Evolutionary conservation across 2,888 invertebrate genomes (phyloP).

Genomic region (Coenonympha arcania): DNA sequence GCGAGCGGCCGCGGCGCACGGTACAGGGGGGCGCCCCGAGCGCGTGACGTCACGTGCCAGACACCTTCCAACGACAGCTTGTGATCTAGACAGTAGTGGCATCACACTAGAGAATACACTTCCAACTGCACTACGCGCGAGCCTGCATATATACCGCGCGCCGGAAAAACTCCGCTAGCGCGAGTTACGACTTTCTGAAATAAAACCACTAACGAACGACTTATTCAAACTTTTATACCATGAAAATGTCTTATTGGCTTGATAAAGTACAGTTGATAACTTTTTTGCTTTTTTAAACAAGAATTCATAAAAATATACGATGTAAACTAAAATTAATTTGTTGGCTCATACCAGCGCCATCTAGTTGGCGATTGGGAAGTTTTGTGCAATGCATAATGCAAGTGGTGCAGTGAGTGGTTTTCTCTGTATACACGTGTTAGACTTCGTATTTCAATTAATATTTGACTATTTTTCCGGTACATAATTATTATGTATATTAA

Average conservation of each 20-base stretch:
- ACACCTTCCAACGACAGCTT: conserved; percentile 76
- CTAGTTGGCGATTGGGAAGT: background rate
- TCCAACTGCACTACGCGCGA: conserved; percentile 36
- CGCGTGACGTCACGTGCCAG: conserved; percentile 79
- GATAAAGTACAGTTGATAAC: background rate
- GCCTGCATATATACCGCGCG: conserved; percentile 37
- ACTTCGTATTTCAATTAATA: too few relatives aligned
- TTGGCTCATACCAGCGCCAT: background rate
- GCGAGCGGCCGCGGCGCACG: conserved; percentile 75
- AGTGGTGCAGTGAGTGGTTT: background rate
- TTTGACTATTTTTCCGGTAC: too few relatives aligned
- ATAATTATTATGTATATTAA: too few relatives aligned
- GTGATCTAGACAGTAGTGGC: conserved; percentile 78
- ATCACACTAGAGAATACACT: conserved; percentile 80
- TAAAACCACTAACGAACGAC: background rate
- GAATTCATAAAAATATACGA: background rate
- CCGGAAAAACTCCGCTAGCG: conserved; percentile 39
- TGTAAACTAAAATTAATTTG: background rate
- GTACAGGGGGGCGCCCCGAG: conserved; percentile 70
- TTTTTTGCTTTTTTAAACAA: background rate
- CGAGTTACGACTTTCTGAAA: conserved; percentile 38
- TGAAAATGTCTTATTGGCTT: background rate
- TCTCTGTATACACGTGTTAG: background rate
- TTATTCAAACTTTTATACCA: conserved; percentile 1
- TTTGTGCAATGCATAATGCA: background rate